Evolutionary conservation across 2,888 invertebrate genomes (phyloP), one percentile per base, ranked within the genome.

Genomic region (Drosophila meridiana): DNA sequence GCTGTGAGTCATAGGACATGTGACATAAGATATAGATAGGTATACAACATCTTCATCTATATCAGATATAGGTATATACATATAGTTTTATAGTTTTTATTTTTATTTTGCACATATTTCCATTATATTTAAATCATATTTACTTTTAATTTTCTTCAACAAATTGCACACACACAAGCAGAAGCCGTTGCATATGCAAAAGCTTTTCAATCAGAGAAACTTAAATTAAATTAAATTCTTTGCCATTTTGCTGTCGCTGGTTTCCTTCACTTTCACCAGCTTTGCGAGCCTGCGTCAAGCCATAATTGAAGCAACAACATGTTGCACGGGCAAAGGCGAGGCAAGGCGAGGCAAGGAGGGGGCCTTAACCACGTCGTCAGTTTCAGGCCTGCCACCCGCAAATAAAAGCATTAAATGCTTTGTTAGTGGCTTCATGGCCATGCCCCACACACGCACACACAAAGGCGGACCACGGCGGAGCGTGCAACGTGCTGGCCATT

Each of bases 351-450:
- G 53, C 73, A 62, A 60, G 60, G 38, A 6, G 14, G 78, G 34
- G 78, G 34, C 62, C 66, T 76, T 76, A n/a, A 58, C 64, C 48
- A 53, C 52, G 76, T 68, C 69, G 82, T 75, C 83, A 81, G 67
- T 79, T 89, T 71, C 77, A 75, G 87, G 85, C 81, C 77, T 87
- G 83, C 80, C 80, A 74, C 90, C 83, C 90, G 78, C 83, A 89
- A 84, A 89, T 84, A 87, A 87, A 87, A 89, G 82, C 88, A 87
- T 89, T 85, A 80, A 86, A 89, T 82, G 88, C 76, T 86, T 87
- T 87, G 90, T 80, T 88, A 75, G 76, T 69, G 79, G 65, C 65
- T 59, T 66, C 76, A 69, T 66, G 60, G 65, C 59, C 43, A 58
- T 67, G 56, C 30, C 40, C 1, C 38, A 55, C 59, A 48, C 43